Base-by-base conservation (phyloP, 2,113 vertebrate genomes). In the Daphoenositta chrysoptera region DNA sequence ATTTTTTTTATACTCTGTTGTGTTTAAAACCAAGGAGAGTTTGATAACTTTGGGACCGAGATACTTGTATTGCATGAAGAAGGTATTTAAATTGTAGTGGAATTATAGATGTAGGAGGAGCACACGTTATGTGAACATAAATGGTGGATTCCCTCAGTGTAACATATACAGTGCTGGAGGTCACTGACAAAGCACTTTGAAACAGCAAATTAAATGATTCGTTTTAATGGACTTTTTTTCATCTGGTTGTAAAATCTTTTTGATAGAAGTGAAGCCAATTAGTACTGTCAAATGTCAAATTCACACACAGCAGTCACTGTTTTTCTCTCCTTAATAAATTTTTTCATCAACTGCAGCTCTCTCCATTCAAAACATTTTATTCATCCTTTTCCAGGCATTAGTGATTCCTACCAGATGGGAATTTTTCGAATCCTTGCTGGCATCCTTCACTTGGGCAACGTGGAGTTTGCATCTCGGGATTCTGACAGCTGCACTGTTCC, bases 401-500 rank as follows among this genome's bases (percentile, higher is more conserved):
- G 98, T 92, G 99, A 99, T 90, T 98, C 98, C 48, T 98, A 99
- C 96, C 99, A 99, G 98, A 99, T 99, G 98, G 99, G 99, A 63
- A 98, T 99, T 97, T 99, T 99, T 97, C 98, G 98, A 93, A 99
- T 99, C 96, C 98, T 99, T 93, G 99, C 99, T 93, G 98, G 99
- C 64, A 99, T 99, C 96, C 99, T 99, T 97, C 99, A 99, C 96
- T 94, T 99, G 82, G 99, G 99, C 88, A 99, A 99, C 1, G 99
- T 99, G 97, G 98, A 98, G 57, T 98, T 99, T 96, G 98, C 98
- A 18, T 98, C 99, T 89, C 98, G 98, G 94, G 99, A 99, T 87
- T 97, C 99, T n/a, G 99, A 99, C 97, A 99, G 99, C 98, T 99
- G 99, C 90, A 35, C 98, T 58, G 96, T 99, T 96, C 97, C 98